Base-by-base conservation (phyloP, 2,113 vertebrate species). In the Eulemur macaco region DNA sequence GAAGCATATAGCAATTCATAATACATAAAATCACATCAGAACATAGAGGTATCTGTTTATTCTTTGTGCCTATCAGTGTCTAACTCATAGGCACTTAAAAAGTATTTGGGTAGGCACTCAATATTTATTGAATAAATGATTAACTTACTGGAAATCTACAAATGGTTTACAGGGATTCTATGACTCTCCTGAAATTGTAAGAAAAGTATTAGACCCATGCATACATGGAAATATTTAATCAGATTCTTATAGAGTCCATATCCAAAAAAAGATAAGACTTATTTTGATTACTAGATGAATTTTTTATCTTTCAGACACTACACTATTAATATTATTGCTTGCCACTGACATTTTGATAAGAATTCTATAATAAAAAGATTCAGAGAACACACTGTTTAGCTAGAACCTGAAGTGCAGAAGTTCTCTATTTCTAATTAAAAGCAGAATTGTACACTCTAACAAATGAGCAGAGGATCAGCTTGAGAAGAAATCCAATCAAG, bases 141-240 rank as follows among this genome's bases (percentile, higher is more conserved):
- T 74, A 95, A 96, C 50, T 81, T 93, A 91, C 27, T 81, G 29
- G 77, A 93, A 93, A 96, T 91, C 23, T 11, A 90, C 50, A n/a
- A 80, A 71, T 5, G 20, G 71, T 39, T 88, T 37, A 84, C 8
- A 84, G 71, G 60, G 31, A 93, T 47, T 84, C 25, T 78, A 60
- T 71, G 29, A 74, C 13, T 80, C 39, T 92, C 76, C 58, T 69
- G 34, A 95, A 88, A 39, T 56, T 97, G 18, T 39, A 95, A 77
- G 29, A 37, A 56, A 95, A 95, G 86, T 71, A 95, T 0, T 66
- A 4, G 29, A 69, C n/a, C 34, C 4, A 47, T 7, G 15, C 50
- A 63, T 68, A n/a, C 20, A 68, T 0, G 12, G 47, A 39, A 63
- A 60, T 89, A 96, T 96, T 89, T 73, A 63, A 92, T 89, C 64